Base-by-base conservation (phyloP, 1,140 invertebrate species). In the Caerostris darwini region DNA sequence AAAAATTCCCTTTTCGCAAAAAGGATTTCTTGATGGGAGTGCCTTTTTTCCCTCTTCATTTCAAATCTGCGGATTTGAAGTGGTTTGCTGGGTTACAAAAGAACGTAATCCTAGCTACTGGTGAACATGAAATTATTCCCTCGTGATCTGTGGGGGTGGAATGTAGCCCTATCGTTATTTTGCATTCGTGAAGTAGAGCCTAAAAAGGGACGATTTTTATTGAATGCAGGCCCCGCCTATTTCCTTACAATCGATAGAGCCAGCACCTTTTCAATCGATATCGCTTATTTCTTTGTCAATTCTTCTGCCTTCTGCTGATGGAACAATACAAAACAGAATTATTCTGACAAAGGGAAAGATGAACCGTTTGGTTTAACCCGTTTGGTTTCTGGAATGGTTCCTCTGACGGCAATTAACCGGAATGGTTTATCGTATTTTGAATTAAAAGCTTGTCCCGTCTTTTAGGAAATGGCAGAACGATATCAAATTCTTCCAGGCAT, bases 191-290 rank as follows among this genome's bases (percentile, higher is more conserved):
- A n/a, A n/a, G n/a, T n/a, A n/a, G n/a, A n/a, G n/a, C n/a, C n/a
- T n/a, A n/a, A n/a, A n/a, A n/a, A n/a, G n/a, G n/a, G n/a, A n/a
- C n/a, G n/a, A n/a, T n/a, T n/a, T n/a, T n/a, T n/a, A n/a, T n/a
- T n/a, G n/a, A n/a, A n/a, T n/a, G n/a, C n/a, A n/a, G n/a, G n/a
- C n/a, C n/a, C n/a, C n/a, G n/a, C n/a, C n/a, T n/a, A n/a, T n/a
- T n/a, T n/a, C n/a, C n/a, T n/a, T 77, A 77, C 69, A 77, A 77
- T 77, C 69, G 69, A 77, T 77, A 77, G 69, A 77, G 19, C 69
- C 69, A 77, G 69, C 69, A 77, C 69, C 69, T 77, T 77, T 34
- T 77, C 69, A 77, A 77, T 77, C 69, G 69, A 77, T 77, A 77
- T 77, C 19, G 69, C 69, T 77, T 77, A 77, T 77, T 77, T 77